Conservation (phyloP, 2,888 invertebrate genomes). For the Spilarctia lutea region DNA sequence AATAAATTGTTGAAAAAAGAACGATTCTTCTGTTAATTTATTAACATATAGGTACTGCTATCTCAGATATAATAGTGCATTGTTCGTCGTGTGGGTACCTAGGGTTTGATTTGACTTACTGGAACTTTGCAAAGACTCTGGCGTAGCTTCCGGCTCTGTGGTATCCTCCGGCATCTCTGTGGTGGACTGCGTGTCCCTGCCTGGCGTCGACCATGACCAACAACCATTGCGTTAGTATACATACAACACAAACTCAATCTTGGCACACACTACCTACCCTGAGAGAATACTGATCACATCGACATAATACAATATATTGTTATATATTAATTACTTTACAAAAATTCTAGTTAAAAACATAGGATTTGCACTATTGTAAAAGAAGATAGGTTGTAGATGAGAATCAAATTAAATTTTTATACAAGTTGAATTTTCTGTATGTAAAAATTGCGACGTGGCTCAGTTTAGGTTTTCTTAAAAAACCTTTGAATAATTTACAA, state of each 20-base stretch:
- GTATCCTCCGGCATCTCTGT: conserved; percentile 61
- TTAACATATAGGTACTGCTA: conserved; percentile 10
- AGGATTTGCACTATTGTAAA: neutral
- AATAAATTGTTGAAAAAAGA: neutral
- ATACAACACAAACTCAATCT: conserved; percentile 55
- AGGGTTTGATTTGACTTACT: conserved; percentile 61
- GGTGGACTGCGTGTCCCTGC: conserved; percentile 58
- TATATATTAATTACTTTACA: too few relatives aligned
- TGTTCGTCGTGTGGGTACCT: conserved; percentile 26
- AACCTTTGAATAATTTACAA: neutral
- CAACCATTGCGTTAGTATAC: conserved; percentile 71
- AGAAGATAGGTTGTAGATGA: neutral
- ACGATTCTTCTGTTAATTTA: conserved; percentile 8
- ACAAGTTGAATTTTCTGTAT: neutral
- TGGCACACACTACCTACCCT: conserved; percentile 42
- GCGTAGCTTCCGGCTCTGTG: conserved; percentile 54
- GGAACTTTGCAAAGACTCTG: conserved; percentile 59
- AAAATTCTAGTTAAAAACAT: neutral
- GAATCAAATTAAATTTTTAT: neutral
- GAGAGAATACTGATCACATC: conserved; percentile 22
- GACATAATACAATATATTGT: neutral
- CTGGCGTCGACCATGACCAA: conserved; percentile 69
- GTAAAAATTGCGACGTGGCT: neutral
- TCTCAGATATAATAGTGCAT: neutral
- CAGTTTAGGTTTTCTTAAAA: too few relatives aligned